phyloP scores from a whole-genome alignment of 2,888 invertebrate species.

The Seira sanloemensis region DNA sequence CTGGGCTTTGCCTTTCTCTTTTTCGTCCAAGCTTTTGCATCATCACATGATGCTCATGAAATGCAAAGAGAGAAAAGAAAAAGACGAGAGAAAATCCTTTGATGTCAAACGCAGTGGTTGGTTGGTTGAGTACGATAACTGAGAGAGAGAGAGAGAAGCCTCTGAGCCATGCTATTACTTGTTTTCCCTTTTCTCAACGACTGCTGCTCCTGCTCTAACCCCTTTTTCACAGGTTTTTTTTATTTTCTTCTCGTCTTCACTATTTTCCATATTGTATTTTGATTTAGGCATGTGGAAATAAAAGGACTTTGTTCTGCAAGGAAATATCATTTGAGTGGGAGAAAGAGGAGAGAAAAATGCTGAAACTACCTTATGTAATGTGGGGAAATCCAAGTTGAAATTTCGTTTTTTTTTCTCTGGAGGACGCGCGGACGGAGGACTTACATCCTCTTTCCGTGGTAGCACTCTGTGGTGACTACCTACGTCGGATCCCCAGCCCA shows the following conservation, averaged over 20 bases:
- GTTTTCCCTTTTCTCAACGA: constrained; percentile 58
- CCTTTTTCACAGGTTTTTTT: constrained; percentile 35
- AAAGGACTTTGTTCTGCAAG: neutral
- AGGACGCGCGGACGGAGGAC: too few species aligned
- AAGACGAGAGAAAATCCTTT: constrained; percentile 71
- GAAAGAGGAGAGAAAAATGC: too few species aligned
- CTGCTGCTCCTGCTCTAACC: constrained; percentile 39
- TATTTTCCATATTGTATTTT: constrained; percentile 33
- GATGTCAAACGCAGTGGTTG: constrained; percentile 72
- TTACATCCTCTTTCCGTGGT: too few species aligned
- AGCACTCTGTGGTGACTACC: too few species aligned
- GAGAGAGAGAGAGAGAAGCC: constrained; percentile 54
- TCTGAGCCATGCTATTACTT: constrained; percentile 58
- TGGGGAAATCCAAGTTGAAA: too few species aligned
- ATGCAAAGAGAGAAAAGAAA: constrained; percentile 54
- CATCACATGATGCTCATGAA: constrained; percentile 39
- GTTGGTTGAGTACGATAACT: constrained; percentile 34
- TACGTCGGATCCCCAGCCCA: too few species aligned
- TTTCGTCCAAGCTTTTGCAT: constrained; percentile 50
- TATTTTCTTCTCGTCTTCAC: constrained; percentile 24
- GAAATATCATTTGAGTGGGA: neutral
- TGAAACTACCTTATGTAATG: too few species aligned
- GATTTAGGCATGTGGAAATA: neutral
- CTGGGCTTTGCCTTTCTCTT: constrained; percentile 56
- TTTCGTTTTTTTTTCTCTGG: too few species aligned